A percentile compares a stretch with the other conserved stretches of the same genome.
Conservation (phyloP, 92 coral and sea anemone genomes). For the Siderastrea radians region DNA sequence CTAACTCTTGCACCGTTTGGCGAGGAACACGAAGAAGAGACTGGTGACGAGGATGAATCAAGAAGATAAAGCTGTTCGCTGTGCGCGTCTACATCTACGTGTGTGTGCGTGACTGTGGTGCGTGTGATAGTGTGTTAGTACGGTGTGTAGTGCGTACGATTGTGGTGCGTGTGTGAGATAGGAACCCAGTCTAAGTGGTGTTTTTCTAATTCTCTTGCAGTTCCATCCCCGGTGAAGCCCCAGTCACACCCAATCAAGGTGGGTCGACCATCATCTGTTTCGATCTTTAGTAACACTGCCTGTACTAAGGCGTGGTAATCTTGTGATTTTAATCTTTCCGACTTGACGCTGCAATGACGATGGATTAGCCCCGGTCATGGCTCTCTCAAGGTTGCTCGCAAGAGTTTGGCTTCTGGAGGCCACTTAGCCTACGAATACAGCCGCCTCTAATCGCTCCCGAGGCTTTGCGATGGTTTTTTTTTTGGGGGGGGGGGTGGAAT, state of each 20-base stretch:
- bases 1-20: constrained; percentile 93
- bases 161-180: not conserved
- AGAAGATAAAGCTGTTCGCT: constrained; percentile 30
- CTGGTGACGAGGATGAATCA: constrained; percentile 74
- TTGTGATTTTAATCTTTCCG: too few relatives aligned
- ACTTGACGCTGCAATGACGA: too few relatives aligned
- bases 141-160: not conserved
- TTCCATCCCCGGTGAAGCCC: constrained; percentile 33
- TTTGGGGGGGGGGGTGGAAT: too few relatives aligned
- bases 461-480: too few relatives aligned
- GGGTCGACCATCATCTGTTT: not conserved
- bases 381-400: too few relatives aligned
- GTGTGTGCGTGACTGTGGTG: not conserved
- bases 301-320: not conserved
- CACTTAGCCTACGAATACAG: too few relatives aligned
- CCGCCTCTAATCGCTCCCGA: too few relatives aligned
- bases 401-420: too few relatives aligned
- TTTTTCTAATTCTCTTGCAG: constrained; percentile 13
- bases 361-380: too few relatives aligned
- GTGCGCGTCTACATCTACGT: not conserved
- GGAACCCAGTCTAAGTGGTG: not conserved
- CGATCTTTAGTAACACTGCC: not conserved
- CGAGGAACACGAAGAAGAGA: constrained; percentile 89
- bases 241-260: constrained; percentile 49
- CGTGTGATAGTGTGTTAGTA: not conserved